phyloP scores from a whole-genome alignment of 2,888 invertebrate genomes.

The Venustoraphidia nigricollis region DNA sequence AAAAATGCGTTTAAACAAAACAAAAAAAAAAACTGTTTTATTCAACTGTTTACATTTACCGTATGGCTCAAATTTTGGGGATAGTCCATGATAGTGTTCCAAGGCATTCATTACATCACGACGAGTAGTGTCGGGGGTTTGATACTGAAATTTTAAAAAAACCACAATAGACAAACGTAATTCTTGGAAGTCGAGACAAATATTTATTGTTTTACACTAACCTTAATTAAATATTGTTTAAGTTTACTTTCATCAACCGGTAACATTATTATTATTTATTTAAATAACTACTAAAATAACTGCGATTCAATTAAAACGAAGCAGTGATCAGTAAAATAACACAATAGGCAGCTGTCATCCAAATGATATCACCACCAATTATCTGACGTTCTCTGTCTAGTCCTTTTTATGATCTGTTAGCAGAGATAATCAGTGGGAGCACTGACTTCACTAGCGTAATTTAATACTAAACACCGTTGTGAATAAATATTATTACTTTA shows the following conservation, averaged over 20 bases:
- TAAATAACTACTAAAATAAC: not conserved
- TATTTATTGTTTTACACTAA: conserved; percentile 17
- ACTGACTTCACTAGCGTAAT: too few relatives aligned
- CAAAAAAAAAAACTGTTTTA: not conserved
- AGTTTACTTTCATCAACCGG: conserved; percentile 32
- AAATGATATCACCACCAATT: too few relatives aligned
- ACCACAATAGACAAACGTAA: not conserved
- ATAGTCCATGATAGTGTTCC: conserved; percentile 46
- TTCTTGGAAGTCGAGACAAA: conserved; percentile 4
- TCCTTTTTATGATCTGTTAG: too few relatives aligned
- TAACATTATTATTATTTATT: conserved; percentile 26
- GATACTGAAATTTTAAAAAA: conserved; percentile 40
- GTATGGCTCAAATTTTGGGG: conserved; percentile 48
- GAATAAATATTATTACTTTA: too few relatives aligned
- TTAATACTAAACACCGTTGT: too few relatives aligned
- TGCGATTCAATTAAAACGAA: too few relatives aligned
- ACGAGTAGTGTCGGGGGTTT: conserved; percentile 47
- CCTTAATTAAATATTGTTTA: conserved; percentile 34
- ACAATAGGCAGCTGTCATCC: too few relatives aligned
- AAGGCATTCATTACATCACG: conserved; percentile 51
- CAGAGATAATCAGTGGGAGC: too few relatives aligned
- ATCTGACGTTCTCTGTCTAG: too few relatives aligned
- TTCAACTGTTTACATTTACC: conserved; percentile 33
- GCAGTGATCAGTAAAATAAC: too few relatives aligned
- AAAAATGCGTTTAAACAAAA: conserved; percentile 3